Conservation (phyloP, 1,140 invertebrate genomes). For the Tetragnatha versicolor region DNA sequence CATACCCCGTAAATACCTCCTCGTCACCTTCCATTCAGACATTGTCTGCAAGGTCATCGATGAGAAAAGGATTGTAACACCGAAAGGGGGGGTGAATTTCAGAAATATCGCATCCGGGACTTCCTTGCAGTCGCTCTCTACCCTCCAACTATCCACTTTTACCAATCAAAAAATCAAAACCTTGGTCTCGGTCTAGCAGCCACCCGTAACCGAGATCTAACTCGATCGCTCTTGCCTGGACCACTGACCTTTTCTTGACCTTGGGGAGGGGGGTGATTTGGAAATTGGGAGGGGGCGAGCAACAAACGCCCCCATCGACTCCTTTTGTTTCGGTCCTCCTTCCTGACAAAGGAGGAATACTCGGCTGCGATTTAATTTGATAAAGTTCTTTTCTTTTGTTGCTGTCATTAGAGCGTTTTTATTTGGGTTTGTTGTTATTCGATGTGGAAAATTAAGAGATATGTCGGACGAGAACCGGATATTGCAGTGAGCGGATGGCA, state of each 20-base stretch:
- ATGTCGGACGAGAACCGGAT: not conserved
- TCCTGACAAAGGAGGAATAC: slow-evolving; percentile 34
- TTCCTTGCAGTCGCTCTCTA: not conserved
- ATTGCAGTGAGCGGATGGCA: not conserved
- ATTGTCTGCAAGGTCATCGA: slow-evolving; percentile 38
- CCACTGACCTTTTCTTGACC: slow-evolving; percentile 47
- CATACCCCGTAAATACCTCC: not conserved
- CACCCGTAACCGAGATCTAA: slow-evolving; percentile 39
- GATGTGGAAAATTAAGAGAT: not conserved
- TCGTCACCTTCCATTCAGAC: slow-evolving; percentile 28
- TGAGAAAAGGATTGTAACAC: slow-evolving; percentile 15
- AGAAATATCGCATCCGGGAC: slow-evolving; percentile 41
- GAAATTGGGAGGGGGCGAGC: slow-evolving; percentile 12
- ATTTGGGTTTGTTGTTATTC: not conserved
- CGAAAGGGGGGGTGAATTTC: slow-evolving; percentile 16
- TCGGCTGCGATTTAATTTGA: slow-evolving; percentile 43
- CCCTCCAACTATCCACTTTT: slow-evolving; percentile 11
- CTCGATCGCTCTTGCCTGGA: slow-evolving; percentile 14
- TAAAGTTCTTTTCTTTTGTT: slow-evolving; percentile 2
- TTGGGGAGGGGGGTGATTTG: slow-evolving; percentile 8
- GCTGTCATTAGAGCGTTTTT: not conserved
- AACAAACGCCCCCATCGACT: slow-evolving; percentile 32
- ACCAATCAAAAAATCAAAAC: slow-evolving; percentile 46
- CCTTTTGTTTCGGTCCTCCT: slow-evolving; percentile 8
- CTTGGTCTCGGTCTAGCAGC: slow-evolving; percentile 19